Percentiles rank a stretch among this genome's conserved stretches.
These are phyloP conservation scores for Aplocera efformata DNA, from an alignment of 2,888 invertebrate genomes.

Conservation along the genomic window DNA sequence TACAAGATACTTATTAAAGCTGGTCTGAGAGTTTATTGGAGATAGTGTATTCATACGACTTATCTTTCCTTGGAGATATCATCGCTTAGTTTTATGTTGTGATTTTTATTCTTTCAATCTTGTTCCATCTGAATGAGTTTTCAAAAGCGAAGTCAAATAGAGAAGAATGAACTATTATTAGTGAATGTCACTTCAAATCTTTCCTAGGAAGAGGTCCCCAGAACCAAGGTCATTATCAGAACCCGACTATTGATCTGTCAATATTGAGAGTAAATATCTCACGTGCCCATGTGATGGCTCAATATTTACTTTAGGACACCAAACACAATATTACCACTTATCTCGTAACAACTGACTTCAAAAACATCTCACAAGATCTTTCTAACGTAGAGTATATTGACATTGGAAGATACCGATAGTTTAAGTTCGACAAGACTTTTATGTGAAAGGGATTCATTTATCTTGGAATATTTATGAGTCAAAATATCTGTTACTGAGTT, in stretches of 20 bases:
- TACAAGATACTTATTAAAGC: conserved; percentile 15
- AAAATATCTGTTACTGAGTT: conserved; percentile 49
- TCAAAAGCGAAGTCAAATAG: conserved; percentile 1
- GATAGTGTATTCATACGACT: conserved; percentile 5
- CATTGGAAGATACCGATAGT: conserved; percentile 54
- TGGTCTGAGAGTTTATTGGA: conserved; percentile 12
- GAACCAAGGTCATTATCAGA: conserved; percentile 62
- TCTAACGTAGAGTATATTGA: conserved; percentile 55
- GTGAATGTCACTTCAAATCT: conserved; percentile 25
- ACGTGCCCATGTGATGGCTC: conserved; percentile 65
- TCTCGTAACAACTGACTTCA: conserved; percentile 68
- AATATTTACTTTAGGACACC: conserved; percentile 73
- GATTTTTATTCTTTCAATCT: conserved; percentile 5
- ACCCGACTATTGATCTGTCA: conserved; percentile 65
- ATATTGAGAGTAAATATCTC: conserved; percentile 75
- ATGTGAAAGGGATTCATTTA: conserved; percentile 50
- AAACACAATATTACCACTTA: conserved; percentile 77
- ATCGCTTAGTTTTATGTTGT: conserved; percentile 6
- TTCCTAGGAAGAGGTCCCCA: conserved; percentile 48
- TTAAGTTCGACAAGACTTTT: conserved; percentile 51
- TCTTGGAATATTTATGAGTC: conserved; percentile 53
- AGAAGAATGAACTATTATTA: conserved; percentile 1
- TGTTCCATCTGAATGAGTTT: not conserved
- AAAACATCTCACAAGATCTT: conserved; percentile 63
- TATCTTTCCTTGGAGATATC: conserved; percentile 11